These are phyloP conservation scores for Calliopsis andreniformis DNA, from an alignment of 1,140 invertebrate genomes.

Conservation along the genomic window DNA sequence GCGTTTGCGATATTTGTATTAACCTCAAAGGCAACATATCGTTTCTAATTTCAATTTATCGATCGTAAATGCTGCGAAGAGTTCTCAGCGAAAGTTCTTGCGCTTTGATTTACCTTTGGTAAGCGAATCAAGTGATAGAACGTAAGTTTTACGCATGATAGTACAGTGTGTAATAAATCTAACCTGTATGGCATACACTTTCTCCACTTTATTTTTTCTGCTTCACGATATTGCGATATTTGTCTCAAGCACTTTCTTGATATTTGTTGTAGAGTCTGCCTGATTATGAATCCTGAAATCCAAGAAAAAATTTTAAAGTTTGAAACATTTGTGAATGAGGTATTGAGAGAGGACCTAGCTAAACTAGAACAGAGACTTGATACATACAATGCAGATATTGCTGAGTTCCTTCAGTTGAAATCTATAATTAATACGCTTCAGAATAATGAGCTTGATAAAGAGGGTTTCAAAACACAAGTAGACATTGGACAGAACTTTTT, in stretches of 20 bases:
- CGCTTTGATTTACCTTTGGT: background rate
- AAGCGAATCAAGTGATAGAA: background rate
- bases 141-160: background rate
- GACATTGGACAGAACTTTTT: constrained; percentile 90
- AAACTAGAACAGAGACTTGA: constrained; percentile 84
- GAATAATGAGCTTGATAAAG: constrained; percentile 72
- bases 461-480: constrained; percentile 89
- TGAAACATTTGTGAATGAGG: constrained; percentile 86
- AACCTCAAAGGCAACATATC: constrained; percentile 8
- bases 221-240: too few species aligned
- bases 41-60: background rate
- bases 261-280: constrained; percentile 20
- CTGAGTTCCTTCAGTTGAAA: constrained; percentile 89
- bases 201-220: background rate
- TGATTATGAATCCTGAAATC: constrained; percentile 69
- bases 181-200: constrained; percentile 12
- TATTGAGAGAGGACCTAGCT: constrained; percentile 85
- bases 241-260: background rate
- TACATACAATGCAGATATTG: constrained; percentile 85
- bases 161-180: background rate
- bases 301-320: constrained; percentile 78
- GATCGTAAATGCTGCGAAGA: background rate
- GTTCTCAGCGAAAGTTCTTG: background rate
- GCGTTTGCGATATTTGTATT: background rate
- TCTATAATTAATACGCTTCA: constrained; percentile 81